Conservation (phyloP, 2,113 vertebrate genomes). For the Phodopus roborovskii region DNA sequence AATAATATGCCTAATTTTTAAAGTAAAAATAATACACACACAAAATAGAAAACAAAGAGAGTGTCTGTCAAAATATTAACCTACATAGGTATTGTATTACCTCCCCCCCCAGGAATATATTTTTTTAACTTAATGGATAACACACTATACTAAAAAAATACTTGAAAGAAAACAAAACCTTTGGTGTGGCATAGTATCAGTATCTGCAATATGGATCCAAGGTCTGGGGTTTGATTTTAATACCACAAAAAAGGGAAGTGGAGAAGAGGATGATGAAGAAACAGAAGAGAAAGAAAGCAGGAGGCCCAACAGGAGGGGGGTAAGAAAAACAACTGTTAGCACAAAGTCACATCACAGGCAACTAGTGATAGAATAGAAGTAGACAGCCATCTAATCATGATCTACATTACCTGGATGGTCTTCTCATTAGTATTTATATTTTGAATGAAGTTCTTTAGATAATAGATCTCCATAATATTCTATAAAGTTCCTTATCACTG, state of each 20-base stretch:
- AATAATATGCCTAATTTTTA: not conserved
- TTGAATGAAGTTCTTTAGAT: not conserved
- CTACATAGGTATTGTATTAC: not conserved
- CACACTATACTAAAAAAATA: not conserved
- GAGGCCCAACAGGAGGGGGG: not conserved
- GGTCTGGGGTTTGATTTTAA: not conserved
- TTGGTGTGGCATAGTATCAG: not conserved
- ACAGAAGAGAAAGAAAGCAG: no score
- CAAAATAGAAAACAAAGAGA: not conserved
- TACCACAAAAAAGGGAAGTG: not conserved
- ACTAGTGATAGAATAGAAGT: not conserved
- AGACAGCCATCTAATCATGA: not conserved
- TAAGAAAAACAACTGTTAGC: not conserved
- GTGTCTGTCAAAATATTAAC: not conserved
- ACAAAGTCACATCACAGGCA: not conserved
- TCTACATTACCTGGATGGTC: not conserved
- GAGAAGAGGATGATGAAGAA: not conserved
- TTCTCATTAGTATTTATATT: not conserved
- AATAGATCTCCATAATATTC: not conserved
- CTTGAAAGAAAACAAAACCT: not conserved
- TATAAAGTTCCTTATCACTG: not conserved
- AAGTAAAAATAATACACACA: not conserved
- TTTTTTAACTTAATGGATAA: constrained; percentile 18
- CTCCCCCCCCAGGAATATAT: no score
- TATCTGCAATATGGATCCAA: not conserved